Conservation (phyloP, 2,888 invertebrate species). For the Baronia brevicornis region DNA sequence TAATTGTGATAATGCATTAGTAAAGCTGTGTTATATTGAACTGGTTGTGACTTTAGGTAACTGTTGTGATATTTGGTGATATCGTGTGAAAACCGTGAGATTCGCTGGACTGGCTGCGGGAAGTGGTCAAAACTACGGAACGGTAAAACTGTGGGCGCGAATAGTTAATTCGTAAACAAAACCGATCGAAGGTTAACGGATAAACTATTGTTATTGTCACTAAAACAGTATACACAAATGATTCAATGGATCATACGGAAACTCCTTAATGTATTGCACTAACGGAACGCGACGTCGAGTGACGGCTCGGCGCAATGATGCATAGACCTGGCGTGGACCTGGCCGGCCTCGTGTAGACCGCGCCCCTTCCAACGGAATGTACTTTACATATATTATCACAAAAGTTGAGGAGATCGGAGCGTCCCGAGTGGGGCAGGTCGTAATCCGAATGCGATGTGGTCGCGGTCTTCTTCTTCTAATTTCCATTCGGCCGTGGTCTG, state of each 20-base stretch:
- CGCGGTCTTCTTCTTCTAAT: no score
- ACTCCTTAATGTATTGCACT: slow-evolving; percentile 27
- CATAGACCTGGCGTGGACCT: no score
- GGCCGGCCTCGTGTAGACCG: slow-evolving; percentile 15
- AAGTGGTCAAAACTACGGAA: slow-evolving; percentile 23
- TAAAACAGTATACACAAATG: slow-evolving; percentile 60
- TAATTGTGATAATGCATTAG: slow-evolving; percentile 65
- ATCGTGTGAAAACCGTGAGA: slow-evolving; percentile 23
- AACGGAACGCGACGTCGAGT: no score
- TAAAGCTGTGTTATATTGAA: slow-evolving; percentile 71
- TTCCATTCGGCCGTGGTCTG: slow-evolving; percentile 8
- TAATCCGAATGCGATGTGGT: slow-evolving; percentile 29
- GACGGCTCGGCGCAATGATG: no score
- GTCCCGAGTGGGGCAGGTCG: slow-evolving; percentile 19
- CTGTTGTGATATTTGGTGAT: slow-evolving; percentile 74
- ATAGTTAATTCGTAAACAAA: slow-evolving; percentile 18
- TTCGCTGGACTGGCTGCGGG: slow-evolving; percentile 28
- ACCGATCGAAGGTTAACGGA: slow-evolving; percentile 31
- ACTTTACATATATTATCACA: slow-evolving; percentile 68
- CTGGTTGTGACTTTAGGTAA: slow-evolving; percentile 71
- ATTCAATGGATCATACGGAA: no score
- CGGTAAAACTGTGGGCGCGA: slow-evolving; percentile 17
- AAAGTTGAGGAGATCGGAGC: slow-evolving; percentile 54
- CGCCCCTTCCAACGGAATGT: slow-evolving; percentile 49
- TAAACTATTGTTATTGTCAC: slow-evolving; percentile 57